Evolutionary conservation across 2,888 invertebrate species (phyloP).

Genomic region (Dromius quadrimaculatus): DNA sequence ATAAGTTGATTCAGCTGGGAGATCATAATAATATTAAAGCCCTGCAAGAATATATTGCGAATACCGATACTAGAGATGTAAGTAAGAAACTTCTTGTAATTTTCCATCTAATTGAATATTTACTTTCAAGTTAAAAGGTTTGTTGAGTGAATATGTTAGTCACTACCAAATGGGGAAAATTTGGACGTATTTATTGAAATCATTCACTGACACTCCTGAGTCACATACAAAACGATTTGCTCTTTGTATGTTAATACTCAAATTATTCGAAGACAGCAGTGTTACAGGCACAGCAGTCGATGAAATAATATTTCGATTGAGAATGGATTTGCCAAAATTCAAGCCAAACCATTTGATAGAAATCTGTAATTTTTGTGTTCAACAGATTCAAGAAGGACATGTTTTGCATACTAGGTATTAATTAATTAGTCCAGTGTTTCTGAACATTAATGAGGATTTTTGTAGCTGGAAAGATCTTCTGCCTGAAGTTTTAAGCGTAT

Average conservation of each 20-base stretch:
- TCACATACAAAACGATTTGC: slow-evolving; percentile 61
- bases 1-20: slow-evolving; percentile 59
- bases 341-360: slow-evolving; percentile 69
- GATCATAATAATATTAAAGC: slow-evolving; percentile 58
- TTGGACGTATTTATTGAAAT: slow-evolving; percentile 62
- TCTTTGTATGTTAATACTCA: slow-evolving; percentile 59
- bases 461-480: slow-evolving; percentile 77
- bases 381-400: slow-evolving; percentile 69
- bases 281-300: slow-evolving; percentile 63
- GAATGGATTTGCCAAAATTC: slow-evolving; percentile 68
- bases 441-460: slow-evolving; percentile 31
- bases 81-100: slow-evolving; percentile 17
- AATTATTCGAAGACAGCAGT: slow-evolving; percentile 60
- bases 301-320: slow-evolving; percentile 68
- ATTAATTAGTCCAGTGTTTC: slow-evolving; percentile 48
- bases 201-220: slow-evolving; percentile 58
- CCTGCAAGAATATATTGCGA: slow-evolving; percentile 58
- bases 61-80: slow-evolving; percentile 57
- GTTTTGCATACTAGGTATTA: slow-evolving; percentile 67
- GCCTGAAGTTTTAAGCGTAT: slow-evolving; percentile 72
- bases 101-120: slow-evolving; percentile 35
- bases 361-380: slow-evolving; percentile 70
- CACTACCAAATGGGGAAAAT: slow-evolving; percentile 58
- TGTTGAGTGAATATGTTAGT: slow-evolving; percentile 57
- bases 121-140: slow-evolving; percentile 58